Conservation (phyloP, 2,113 vertebrate species). For the Perca schrenkii region DNA sequence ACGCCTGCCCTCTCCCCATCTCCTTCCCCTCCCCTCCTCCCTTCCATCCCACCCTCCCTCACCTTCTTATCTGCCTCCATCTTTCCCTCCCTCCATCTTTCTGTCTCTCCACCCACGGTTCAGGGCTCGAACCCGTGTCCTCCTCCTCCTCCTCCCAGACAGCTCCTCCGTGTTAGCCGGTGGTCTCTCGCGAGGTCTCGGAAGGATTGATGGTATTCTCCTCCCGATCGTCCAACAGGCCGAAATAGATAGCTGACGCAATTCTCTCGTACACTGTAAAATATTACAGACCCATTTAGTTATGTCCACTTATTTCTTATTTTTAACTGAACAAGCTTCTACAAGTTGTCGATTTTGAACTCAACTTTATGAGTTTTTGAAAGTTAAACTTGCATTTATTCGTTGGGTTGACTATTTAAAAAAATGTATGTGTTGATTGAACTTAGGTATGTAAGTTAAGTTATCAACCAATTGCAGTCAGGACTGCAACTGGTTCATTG, state of each 20-base stretch:
- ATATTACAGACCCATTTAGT: too few relatives aligned
- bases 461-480: too few relatives aligned
- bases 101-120: constrained; percentile 57
- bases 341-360: too few relatives aligned
- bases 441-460: too few relatives aligned
- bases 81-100: constrained; percentile 50
- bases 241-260: constrained; percentile 67
- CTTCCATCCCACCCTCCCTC: constrained; percentile 50
- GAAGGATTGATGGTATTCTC: constrained; percentile 72
- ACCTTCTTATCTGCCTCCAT: constrained; percentile 63
- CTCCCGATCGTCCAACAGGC: constrained; percentile 49
- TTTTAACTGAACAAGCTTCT: too few relatives aligned
- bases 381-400: too few relatives aligned
- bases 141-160: constrained; percentile 39
- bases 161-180: constrained; percentile 70
- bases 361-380: too few relatives aligned
- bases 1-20: constrained; percentile 4
- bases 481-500: too few relatives aligned
- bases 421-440: too few relatives aligned
- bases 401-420: too few relatives aligned
- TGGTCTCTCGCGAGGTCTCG: constrained; percentile 69
- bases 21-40: constrained; percentile 5
- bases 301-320: too few relatives aligned
- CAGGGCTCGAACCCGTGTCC: constrained; percentile 61
- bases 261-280: too few relatives aligned